Conservation (phyloP, 2,113 vertebrate species). For the Merops nubicus region DNA sequence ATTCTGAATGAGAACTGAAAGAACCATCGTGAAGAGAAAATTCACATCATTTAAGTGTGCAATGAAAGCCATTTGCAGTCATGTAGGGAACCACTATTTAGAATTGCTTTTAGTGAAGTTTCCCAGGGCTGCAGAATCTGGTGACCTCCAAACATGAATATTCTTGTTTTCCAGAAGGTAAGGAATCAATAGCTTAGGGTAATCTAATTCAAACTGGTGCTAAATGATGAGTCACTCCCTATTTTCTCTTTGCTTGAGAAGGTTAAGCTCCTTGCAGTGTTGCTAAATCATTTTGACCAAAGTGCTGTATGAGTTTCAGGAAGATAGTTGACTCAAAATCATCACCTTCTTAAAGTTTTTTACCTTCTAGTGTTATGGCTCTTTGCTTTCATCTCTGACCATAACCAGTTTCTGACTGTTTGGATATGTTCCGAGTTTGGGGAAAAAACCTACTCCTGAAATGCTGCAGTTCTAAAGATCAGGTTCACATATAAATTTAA, state of each 20-base stretch:
- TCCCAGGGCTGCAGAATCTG: neutral
- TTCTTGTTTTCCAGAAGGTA: neutral
- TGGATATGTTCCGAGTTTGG: neutral
- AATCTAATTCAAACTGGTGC: neutral
- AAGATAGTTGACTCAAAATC: neutral
- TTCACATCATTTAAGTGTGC: neutral
- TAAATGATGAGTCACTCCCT: constrained; percentile 16
- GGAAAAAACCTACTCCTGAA: neutral
- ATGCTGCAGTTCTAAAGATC: neutral
- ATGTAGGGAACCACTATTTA: neutral
- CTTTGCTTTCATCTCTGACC: neutral
- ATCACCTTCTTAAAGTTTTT: neutral
- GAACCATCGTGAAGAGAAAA: neutral
- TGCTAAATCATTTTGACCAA: constrained; percentile 31
- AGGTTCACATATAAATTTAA: neutral
- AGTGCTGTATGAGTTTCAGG: neutral
- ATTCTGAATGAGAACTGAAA: constrained; percentile 37
- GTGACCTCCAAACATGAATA: neutral
- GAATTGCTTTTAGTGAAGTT: constrained; percentile 6
- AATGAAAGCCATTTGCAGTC: constrained; percentile 16
- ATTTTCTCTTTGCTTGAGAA: neutral
- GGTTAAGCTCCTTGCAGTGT: neutral
- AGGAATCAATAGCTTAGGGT: neutral
- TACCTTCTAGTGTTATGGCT: neutral
- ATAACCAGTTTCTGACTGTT: neutral